Conservation (phyloP, 2,797 vertebrate species). For the Prunella strophiata region DNA sequence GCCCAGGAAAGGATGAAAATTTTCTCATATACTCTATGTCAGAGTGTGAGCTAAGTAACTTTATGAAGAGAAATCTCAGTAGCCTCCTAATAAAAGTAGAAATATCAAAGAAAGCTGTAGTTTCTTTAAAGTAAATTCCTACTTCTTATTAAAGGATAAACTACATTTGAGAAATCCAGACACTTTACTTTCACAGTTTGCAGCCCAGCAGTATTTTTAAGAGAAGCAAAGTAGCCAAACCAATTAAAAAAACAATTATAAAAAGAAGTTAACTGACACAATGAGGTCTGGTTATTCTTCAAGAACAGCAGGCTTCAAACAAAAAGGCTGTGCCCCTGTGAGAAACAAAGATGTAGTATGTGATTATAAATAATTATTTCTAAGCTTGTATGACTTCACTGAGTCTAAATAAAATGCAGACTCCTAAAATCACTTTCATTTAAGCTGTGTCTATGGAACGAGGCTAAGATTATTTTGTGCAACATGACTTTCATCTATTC, state of each 20-base stretch:
- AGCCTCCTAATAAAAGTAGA: not conserved
- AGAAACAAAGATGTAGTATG: constrained; percentile 44
- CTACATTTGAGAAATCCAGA: not conserved
- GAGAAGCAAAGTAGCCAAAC: not conserved
- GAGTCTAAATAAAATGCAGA: constrained; percentile 37
- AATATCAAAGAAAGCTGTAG: constrained; percentile 20
- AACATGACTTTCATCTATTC: constrained; percentile 8
- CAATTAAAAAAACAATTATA: not conserved
- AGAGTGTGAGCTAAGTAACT: not conserved
- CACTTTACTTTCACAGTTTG: not conserved
- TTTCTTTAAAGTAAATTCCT: constrained; percentile 33
- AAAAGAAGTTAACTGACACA: constrained; percentile 37
- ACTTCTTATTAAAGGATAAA: constrained; percentile 23
- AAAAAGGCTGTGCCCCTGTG: constrained; percentile 15
- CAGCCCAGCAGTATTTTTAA: constrained; percentile 1
- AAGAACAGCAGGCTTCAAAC: constrained; percentile 49
- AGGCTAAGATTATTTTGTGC: constrained; percentile 11
- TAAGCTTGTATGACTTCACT: constrained; percentile 36
- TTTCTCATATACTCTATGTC: not conserved
- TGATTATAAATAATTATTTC: constrained; percentile 62
- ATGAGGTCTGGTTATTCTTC: constrained; percentile 39
- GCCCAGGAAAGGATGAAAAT: not conserved
- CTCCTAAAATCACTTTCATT: constrained; percentile 39
- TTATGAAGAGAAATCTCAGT: not conserved
- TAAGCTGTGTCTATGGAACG: constrained; percentile 5